A percentile compares a stretch with the other conserved stretches of the same genome.
phyloP scores from a whole-genome alignment of 2,888 invertebrate species.

The Watsonalla binaria region DNA sequence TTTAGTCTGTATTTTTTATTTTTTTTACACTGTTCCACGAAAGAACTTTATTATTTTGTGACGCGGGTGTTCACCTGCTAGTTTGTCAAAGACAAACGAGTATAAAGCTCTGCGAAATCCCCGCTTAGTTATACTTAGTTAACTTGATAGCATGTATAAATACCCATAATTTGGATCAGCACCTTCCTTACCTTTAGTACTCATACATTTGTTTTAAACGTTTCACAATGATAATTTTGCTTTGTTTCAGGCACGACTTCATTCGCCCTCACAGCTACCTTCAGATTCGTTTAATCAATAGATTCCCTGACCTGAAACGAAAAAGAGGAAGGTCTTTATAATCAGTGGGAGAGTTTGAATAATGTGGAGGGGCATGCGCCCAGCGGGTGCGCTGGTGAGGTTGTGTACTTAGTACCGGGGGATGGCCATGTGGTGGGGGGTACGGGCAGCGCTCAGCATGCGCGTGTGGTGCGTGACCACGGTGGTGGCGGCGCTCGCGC shows the following conservation, averaged over 20 bases:
- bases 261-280: slow-evolving; percentile 5
- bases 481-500: slow-evolving; percentile 64
- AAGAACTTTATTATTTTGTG: too few species aligned
- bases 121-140: too few species aligned
- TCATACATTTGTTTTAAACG: too few species aligned
- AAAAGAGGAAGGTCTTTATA: slow-evolving; percentile 26
- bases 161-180: too few species aligned
- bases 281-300: slow-evolving; percentile 2
- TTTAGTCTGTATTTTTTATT: too few species aligned
- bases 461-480: slow-evolving; percentile 65
- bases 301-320: slow-evolving; percentile 26
- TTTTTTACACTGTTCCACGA: too few species aligned
- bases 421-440: slow-evolving; percentile 61
- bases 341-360: slow-evolving; percentile 39
- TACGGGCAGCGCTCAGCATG: slow-evolving; percentile 58
- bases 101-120: too few species aligned
- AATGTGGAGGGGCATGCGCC: slow-evolving; percentile 71
- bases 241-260: slow-evolving; percentile 38
- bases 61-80: too few species aligned
- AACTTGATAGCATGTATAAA: too few species aligned
- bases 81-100: too few species aligned
- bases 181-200: too few species aligned
- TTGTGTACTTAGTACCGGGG: slow-evolving; percentile 65
- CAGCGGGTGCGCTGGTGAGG: slow-evolving; percentile 49
- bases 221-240: slow-evolving; percentile 5